Evolutionary conservation across 2,797 vertebrate species (phyloP), one percentile per base, ranked within the genome.

Genomic region (Clamator glandarius): DNA sequence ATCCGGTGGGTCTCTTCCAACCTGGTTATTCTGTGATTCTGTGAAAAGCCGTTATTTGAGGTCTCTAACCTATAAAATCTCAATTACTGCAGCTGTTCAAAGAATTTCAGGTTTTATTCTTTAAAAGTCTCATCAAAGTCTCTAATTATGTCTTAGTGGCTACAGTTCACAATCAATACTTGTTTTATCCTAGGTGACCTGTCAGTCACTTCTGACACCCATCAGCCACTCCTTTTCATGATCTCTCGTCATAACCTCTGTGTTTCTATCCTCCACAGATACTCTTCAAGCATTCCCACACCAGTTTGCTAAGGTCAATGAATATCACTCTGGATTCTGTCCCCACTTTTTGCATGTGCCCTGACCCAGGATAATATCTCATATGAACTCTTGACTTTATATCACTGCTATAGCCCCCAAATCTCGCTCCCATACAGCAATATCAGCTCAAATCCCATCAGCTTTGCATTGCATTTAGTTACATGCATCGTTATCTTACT

Each of bases 151-250:
- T 33, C 64, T 54, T 50, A 16, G 44, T 17, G 15, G 15, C 73
- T 68, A 33, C 21, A 8, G 29, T 72, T 59, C n/a, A 59, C 54
- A 93, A 80, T 73, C 51, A 0, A 63, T 72, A 59, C 51, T 19
- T 59, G n/a, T 36, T 91, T 91, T 23, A 89, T 87, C 82, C 44
- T 58, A 59, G 62, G 73, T 76, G 85, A 87, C 85, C 89, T 50
- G 59, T n/a, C 89, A 89, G 72, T 50, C 81, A 70, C 67, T 86
- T 59, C 73, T 58, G 33, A 67, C 72, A 55, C n/a, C 23, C 50
- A 80, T 26, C 73, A 84, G 68, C 20, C 73, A 51, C 73, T 5
- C 63, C 63, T 80, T 89, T 68, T 46, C 69, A 64, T 59, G 25
- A 2, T 41, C 55, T 8, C 31, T 70, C 83, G 42, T 15, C 63